Evolutionary conservation across 2,888 invertebrate species (phyloP).

Genomic region (Yponomeuta plumbellus): DNA sequence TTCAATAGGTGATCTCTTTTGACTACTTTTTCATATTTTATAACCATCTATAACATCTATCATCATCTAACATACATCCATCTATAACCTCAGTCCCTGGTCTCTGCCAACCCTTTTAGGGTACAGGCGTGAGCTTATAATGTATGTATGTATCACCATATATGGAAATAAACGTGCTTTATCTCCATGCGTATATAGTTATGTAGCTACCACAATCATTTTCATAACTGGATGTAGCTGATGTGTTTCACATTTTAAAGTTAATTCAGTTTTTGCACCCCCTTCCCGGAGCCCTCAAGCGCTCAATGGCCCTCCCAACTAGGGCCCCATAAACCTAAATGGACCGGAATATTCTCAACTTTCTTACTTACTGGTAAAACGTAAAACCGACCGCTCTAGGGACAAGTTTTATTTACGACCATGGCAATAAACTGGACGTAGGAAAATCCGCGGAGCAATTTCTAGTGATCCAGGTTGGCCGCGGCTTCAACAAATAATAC

Average conservation of each 20-base stretch:
- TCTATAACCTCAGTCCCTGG: no score
- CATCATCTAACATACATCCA: no score
- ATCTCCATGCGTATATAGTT: no score
- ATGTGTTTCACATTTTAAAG: not conserved
- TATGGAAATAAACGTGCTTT: no score
- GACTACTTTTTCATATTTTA: no score
- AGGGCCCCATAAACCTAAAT: not conserved
- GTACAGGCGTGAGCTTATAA: no score
- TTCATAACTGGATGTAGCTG: not conserved
- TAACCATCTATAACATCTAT: no score
- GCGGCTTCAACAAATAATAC: not conserved
- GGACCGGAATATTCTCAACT: conserved; percentile 2
- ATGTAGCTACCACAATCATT: no score
- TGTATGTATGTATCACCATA: no score
- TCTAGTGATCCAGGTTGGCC: not conserved
- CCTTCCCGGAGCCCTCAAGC: not conserved
- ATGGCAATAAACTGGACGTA: not conserved
- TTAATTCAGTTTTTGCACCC: not conserved
- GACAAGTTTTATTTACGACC: conserved; percentile 3
- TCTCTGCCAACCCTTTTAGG: no score
- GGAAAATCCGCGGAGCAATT: not conserved
- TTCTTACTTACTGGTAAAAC: conserved; percentile 3
- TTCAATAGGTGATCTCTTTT: no score
- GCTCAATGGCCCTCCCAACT: not conserved
- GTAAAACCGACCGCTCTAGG: not conserved